These are phyloP conservation scores for Cydia strobilella DNA, from an alignment of 1,140 invertebrate genomes.

Conservation along the genomic window DNA sequence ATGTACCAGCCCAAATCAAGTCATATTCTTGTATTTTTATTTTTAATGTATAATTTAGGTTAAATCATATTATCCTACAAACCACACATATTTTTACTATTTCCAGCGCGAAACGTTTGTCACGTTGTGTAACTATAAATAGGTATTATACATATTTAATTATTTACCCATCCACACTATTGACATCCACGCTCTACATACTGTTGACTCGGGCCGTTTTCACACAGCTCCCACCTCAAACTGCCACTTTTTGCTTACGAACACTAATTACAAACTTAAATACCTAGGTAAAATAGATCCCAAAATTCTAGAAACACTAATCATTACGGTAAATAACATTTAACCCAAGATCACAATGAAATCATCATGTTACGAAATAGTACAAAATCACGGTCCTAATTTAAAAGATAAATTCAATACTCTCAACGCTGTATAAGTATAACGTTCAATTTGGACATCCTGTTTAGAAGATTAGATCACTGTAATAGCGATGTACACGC, in stretches of 20 bases:
- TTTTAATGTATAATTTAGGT: too few relatives aligned
- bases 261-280: constrained; percentile 12
- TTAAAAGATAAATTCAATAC: constrained; percentile 40
- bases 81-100: constrained; percentile 38
- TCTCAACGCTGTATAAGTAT: constrained; percentile 43
- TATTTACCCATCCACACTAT: constrained; percentile 17
- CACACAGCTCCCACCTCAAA: constrained; percentile 40
- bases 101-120: constrained; percentile 38
- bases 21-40: too few relatives aligned
- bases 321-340: background rate
- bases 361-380: background rate
- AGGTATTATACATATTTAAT: too few relatives aligned
- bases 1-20: background rate
- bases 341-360: constrained; percentile 23
- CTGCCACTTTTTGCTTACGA: constrained; percentile 12
- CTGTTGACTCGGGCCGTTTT: constrained; percentile 33
- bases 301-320: constrained; percentile 19
- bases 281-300: background rate
- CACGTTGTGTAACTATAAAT: constrained; percentile 36
- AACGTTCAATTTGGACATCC: constrained; percentile 58
- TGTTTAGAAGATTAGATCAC: constrained; percentile 63
- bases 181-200: constrained; percentile 43
- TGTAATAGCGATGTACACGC: constrained; percentile 56
- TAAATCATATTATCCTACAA: constrained; percentile 36
- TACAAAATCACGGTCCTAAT: constrained; percentile 36